Conservation (phyloP, 2,797 vertebrate species). For the Siniperca obscura region DNA sequence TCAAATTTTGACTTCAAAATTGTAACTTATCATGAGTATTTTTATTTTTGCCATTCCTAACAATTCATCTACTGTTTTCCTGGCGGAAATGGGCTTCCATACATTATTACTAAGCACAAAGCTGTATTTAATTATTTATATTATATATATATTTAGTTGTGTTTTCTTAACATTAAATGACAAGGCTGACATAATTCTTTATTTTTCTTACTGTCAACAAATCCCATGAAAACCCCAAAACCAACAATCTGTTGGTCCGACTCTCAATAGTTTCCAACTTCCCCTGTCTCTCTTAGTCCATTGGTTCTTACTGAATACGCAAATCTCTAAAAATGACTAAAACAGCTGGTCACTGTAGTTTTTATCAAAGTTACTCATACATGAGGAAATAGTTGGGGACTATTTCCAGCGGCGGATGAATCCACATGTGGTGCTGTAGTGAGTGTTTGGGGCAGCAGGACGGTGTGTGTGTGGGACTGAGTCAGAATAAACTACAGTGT, state of each 20-base stretch:
- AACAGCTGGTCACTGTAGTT: not conserved
- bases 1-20: no score
- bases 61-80: not conserved
- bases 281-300: not conserved
- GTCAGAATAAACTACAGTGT: not conserved
- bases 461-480: not conserved
- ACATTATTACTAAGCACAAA: no score
- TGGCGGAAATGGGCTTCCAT: no score
- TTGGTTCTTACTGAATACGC: not conserved
- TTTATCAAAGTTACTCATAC: not conserved
- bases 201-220: no score
- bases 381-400: not conserved
- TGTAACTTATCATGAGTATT: not conserved
- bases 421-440: not conserved
- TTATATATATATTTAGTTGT: no score
- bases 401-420: no score
- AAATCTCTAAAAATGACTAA: not conserved
- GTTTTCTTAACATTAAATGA: slow-evolving; percentile 7
- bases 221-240: no score
- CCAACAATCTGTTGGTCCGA: no score
- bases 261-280: no score
- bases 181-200: no score
- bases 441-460: not conserved
- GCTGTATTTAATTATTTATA: no score
- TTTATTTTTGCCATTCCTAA: not conserved